These are phyloP conservation scores for Tachina grossa DNA, from an alignment of 2,888 invertebrate species.

Conservation along the genomic window DNA sequence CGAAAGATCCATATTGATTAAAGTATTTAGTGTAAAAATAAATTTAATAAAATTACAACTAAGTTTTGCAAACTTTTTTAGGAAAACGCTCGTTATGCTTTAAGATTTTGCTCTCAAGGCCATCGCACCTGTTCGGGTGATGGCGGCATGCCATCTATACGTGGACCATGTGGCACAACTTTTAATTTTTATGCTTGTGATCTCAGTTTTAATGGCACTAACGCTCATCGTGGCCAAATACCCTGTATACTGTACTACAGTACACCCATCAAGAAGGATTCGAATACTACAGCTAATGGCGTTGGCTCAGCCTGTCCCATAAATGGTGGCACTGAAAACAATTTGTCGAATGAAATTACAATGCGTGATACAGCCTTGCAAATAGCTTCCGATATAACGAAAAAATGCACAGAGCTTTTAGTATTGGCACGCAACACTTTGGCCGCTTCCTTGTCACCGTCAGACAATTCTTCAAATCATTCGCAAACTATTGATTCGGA, in stretches of 20 bases:
- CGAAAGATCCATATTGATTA: constrained; percentile 92
- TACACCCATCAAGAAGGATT: constrained; percentile 80
- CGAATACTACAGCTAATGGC: constrained; percentile 60
- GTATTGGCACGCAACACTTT: constrained; percentile 89
- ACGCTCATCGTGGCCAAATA: constrained; percentile 96
- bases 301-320: constrained; percentile 20
- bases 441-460: constrained; percentile 84
- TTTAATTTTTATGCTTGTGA: constrained; percentile 96
- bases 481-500: constrained; percentile 83
- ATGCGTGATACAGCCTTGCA: constrained; percentile 85
- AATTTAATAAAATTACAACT: not conserved
- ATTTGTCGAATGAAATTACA: constrained; percentile 77
- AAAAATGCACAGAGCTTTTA: constrained; percentile 90
- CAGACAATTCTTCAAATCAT: constrained; percentile 84
- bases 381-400: constrained; percentile 91
- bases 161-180: constrained; percentile 95
- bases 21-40: constrained; percentile 83
- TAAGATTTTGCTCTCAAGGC: constrained; percentile 94
- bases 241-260: constrained; percentile 92
- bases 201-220: constrained; percentile 98
- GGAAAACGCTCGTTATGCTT: constrained; percentile 94
- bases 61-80: constrained; percentile 78
- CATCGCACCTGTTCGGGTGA: constrained; percentile 97
- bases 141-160: constrained; percentile 93
- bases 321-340: constrained; percentile 59